Base-by-base conservation (phyloP, 2,888 invertebrate genomes). In the Drosophila lutescens region DNA sequence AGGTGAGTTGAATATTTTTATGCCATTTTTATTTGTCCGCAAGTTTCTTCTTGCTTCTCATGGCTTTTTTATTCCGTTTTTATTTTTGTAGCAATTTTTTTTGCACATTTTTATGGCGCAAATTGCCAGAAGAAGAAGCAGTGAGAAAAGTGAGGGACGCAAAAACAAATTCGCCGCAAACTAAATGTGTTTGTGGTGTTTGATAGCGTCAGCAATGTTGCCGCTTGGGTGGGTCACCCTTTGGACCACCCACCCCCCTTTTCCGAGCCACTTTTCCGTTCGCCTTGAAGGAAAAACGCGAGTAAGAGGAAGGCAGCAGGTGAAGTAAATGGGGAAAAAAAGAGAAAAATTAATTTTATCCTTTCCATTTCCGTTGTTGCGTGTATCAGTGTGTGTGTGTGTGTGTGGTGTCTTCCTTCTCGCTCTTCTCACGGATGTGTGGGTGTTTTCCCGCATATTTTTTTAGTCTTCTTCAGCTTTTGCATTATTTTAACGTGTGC, bases 331-430 rank as follows among this genome's bases (percentile, higher is more conserved):
- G 68, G 65, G 63, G 2, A 62, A 73, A 68, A 69, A 49, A 65
- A 44, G 44, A 78, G 69, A 76, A 82, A 84, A 83, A 86, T 84
- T 83, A 84, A 84, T 84, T 82, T 86, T 77, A 80, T 77, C 80
- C 83, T 74, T 82, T 78, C 73, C 76, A 78, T 78, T 82, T 78
- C 77, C 74, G 62, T 60, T 66, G 56, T 46, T 57, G 40, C 55
- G 57, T 60, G 47, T 51, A 20, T 65, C 41, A 23, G 47, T 47
- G 47, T 47, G 47, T 47, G 47, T 47, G 46, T 23, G 4, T 23
- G 23, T 47, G 47, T 47, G 47, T 47, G 46, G 12, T 36, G 43
- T 57, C 53, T 43, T 53, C 55, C 32, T 12, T 47, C 30, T 30
- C 47, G 50, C 34, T 44, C 32, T 56, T 36, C 5, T 26, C 57